Percentiles rank a stretch among this genome's conserved stretches.
These are phyloP conservation scores for Eupithecia vulgata DNA, from an alignment of 2,888 invertebrate species.

Conservation along the genomic window DNA sequence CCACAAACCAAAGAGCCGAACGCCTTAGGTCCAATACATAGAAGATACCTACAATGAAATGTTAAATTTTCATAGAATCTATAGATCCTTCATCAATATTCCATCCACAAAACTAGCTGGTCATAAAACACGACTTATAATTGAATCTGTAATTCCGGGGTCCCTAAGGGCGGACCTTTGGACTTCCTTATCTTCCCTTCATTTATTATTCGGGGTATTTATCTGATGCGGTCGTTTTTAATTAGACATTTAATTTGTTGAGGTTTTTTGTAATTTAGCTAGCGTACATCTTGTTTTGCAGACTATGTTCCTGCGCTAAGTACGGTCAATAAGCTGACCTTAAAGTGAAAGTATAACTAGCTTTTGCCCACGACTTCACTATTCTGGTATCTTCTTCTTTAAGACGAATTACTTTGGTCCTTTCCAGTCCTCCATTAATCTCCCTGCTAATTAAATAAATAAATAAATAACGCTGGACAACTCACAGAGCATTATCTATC, in stretches of 20 bases:
- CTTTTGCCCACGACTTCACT: neutral
- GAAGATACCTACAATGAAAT: neutral
- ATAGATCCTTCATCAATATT: constrained; percentile 39
- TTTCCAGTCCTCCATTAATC: neutral
- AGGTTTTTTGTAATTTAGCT: constrained; percentile 13
- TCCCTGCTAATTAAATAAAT: too few species aligned
- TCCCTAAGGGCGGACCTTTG: constrained; percentile 23
- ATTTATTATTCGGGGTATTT: constrained; percentile 34
- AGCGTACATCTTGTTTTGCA: constrained; percentile 5
- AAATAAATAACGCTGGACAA: too few species aligned
- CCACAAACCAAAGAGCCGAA: neutral
- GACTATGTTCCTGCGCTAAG: neutral
- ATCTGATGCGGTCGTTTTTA: constrained; percentile 35
- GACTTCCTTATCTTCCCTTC: constrained; percentile 32
- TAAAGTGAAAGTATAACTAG: neutral
- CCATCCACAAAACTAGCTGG: constrained; percentile 42
- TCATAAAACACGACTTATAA: constrained; percentile 45
- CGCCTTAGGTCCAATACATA: neutral
- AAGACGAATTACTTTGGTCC: neutral
- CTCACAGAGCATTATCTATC: too few species aligned
- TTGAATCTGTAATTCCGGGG: constrained; percentile 45
- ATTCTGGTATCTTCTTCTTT: neutral
- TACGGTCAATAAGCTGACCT: neutral
- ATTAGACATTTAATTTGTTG: constrained; percentile 29
- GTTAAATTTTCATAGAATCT: constrained; percentile 4